Evolutionary conservation across 2,888 invertebrate species (phyloP).

Genomic region (Drosophila incognita): DNA sequence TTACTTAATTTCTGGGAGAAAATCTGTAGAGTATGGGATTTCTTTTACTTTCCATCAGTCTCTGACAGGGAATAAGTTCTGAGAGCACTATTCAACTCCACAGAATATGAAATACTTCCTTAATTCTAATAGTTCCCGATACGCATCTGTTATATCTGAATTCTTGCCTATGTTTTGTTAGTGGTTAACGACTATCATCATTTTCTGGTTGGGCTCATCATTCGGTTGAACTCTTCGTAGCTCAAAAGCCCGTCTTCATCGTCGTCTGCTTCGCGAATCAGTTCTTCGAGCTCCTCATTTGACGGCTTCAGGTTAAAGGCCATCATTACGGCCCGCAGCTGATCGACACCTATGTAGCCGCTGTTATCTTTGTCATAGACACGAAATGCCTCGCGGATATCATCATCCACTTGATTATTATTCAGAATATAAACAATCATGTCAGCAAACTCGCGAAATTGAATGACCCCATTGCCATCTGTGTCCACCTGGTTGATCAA

Average conservation of each 20-base stretch:
- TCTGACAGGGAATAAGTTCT: background rate
- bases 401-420: constrained; percentile 98
- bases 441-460: constrained; percentile 98
- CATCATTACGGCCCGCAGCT: constrained; percentile 98
- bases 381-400: constrained; percentile 88
- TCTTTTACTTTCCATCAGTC: background rate
- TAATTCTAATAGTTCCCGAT: background rate
- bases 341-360: constrained; percentile 98
- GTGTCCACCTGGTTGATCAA: constrained; percentile 99
- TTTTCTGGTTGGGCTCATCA: constrained; percentile 86
- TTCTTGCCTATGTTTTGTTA: background rate
- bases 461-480: constrained; percentile 92
- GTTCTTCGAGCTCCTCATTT: constrained; percentile 98
- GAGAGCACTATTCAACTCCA: background rate
- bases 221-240: constrained; percentile 92
- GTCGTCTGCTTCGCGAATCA: constrained; percentile 98
- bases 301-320: constrained; percentile 98
- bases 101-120: background rate
- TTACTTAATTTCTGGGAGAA: background rate
- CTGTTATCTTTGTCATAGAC: constrained; percentile 98
- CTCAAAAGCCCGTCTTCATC: constrained; percentile 97
- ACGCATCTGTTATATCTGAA: background rate
- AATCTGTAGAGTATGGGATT: background rate
- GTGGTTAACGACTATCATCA: background rate
- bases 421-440: constrained; percentile 99